These are phyloP conservation scores for Pachypanchax playfairii DNA, from an alignment of 2,113 vertebrate genomes.

Conservation along the genomic window DNA sequence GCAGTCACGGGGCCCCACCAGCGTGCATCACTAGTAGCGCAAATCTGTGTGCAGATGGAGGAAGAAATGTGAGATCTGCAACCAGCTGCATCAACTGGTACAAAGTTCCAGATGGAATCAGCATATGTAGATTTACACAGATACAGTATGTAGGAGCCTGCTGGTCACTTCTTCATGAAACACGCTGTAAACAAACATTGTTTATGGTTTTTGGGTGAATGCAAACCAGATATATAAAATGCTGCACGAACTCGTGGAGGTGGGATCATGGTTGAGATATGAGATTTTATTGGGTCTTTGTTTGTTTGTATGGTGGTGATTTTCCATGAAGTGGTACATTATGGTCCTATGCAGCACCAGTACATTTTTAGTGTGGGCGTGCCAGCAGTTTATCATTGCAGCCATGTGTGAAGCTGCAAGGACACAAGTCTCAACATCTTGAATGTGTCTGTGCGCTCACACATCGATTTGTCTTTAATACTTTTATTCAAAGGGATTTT, in stretches of 20 bases:
- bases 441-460: not conserved
- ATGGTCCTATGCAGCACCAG: not conserved
- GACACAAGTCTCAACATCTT: not conserved
- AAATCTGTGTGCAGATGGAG: conserved; percentile 17
- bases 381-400: not conserved
- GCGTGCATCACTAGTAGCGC: conserved; percentile 6
- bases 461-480: not conserved
- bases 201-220: not conserved
- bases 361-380: not conserved
- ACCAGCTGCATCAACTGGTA: conserved; percentile 21
- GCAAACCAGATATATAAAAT: not conserved
- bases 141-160: not conserved
- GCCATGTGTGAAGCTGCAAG: conserved; percentile 1
- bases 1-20: not conserved
- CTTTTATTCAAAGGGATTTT: not conserved
- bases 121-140: conserved; percentile 24
- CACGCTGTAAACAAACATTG: not conserved
- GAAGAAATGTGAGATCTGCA: conserved; percentile 7
- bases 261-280: not conserved
- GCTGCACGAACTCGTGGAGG: not conserved
- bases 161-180: not conserved
- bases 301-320: not conserved
- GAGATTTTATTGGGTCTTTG: not conserved
- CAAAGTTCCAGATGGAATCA: conserved; percentile 35
- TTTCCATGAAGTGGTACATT: not conserved